These are phyloP conservation scores for Dicroscelio sp. DNA, from an alignment of 2,888 invertebrate genomes.

Conservation along the genomic window DNA sequence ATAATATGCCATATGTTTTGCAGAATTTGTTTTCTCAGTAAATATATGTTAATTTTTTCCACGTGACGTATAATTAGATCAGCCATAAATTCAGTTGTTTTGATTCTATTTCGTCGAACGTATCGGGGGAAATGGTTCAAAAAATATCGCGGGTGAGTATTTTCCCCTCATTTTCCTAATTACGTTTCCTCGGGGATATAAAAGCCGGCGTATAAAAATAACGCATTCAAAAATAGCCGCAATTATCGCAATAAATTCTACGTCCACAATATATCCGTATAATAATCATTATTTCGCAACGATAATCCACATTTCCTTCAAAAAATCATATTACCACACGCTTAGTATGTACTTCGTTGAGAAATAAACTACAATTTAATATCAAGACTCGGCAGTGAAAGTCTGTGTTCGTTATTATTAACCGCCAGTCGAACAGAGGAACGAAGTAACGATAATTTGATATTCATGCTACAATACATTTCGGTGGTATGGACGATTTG, in stretches of 20 bases:
- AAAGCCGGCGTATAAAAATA: no score
- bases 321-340: constrained; percentile 43
- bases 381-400: constrained; percentile 66
- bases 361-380: constrained; percentile 66
- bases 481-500: constrained; percentile 64
- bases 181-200: no score
- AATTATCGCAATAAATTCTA: neutral
- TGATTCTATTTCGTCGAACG: no score
- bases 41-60: no score
- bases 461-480: constrained; percentile 66
- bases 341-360: constrained; percentile 47
- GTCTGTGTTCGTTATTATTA: constrained; percentile 55
- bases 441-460: constrained; percentile 66
- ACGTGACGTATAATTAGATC: no score
- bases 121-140: no score
- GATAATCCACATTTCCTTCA: constrained; percentile 37
- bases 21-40: no score
- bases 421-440: constrained; percentile 50
- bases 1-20: no score
- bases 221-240: no score
- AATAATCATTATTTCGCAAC: constrained; percentile 51
- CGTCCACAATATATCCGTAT: neutral
- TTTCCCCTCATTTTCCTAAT: no score
- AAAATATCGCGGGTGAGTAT: no score
- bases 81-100: no score